Percentiles rank a stretch among this genome's conserved stretches.
phyloP scores from a whole-genome alignment of 37 sponge, comb jelly and placozoan genomes.

The Corticium candelabrum region DNA sequence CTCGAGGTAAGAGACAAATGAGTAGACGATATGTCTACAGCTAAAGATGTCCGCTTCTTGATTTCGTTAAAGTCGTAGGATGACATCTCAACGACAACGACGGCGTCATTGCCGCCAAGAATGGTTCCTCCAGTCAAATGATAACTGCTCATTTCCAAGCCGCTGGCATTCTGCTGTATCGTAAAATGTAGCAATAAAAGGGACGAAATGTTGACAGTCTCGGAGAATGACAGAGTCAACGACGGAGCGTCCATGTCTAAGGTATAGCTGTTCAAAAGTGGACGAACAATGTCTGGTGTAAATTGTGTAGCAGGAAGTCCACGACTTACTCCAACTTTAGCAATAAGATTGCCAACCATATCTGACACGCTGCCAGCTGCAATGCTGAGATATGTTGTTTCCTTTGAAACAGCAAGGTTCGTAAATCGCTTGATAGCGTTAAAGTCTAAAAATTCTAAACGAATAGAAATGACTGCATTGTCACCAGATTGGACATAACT shows the following conservation, averaged over 20 bases:
- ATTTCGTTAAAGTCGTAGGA: constrained; percentile 55
- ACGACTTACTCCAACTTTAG: constrained; percentile 23
- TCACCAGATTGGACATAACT: constrained; percentile 19
- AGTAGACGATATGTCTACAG: constrained; percentile 40
- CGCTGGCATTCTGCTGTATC: constrained; percentile 31
- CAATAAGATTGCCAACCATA: constrained; percentile 43
- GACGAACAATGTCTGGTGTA: constrained; percentile 25
- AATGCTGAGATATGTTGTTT: constrained; percentile 44
- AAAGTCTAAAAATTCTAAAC: constrained; percentile 43
- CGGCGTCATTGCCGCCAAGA: constrained; percentile 2
- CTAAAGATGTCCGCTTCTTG: constrained; percentile 40
- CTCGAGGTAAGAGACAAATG: constrained; percentile 41
- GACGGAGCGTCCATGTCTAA: constrained; percentile 35
- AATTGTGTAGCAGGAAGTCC: constrained; percentile 43
- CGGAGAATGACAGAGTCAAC: constrained; percentile 56
- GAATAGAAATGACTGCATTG: constrained; percentile 28
- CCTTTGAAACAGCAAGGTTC: constrained; percentile 37
- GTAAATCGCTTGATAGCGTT: constrained; percentile 60
- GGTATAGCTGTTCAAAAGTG: constrained; percentile 18
- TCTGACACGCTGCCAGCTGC: constrained; percentile 37
- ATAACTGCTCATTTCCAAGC: constrained; percentile 16
- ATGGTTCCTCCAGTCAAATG: constrained; percentile 56
- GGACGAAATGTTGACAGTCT: constrained; percentile 48
- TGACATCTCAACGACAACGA: constrained; percentile 20
- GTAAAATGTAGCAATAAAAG: constrained; percentile 45